Evolutionary conservation across 2,888 invertebrate species (phyloP).

Genomic region (Lucinisca nassula): DNA sequence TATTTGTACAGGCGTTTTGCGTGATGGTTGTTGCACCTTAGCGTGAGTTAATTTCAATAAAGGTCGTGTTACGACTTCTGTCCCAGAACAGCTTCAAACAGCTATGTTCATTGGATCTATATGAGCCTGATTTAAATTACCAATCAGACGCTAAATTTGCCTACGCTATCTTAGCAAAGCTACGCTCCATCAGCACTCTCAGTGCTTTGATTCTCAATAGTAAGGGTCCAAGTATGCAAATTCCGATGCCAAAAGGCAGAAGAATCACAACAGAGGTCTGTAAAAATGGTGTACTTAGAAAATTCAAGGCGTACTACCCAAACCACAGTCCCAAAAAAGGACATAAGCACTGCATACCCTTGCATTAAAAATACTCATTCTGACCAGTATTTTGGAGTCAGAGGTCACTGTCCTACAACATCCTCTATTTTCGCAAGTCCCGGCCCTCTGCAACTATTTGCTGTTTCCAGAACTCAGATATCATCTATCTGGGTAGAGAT

Average conservation of each 20-base stretch:
- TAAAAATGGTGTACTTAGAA: conserved; percentile 24
- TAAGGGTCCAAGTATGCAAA: conserved; percentile 24
- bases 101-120: too few species aligned
- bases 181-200: too few species aligned
- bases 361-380: conserved; percentile 38
- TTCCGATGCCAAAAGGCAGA: conserved; percentile 37
- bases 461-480: conserved; percentile 27
- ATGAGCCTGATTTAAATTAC: too few species aligned
- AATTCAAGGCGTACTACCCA: conserved; percentile 18
- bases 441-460: conserved; percentile 38
- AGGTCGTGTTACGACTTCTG: too few species aligned
- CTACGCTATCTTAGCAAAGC: too few species aligned
- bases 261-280: conserved; percentile 23
- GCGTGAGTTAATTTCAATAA: too few species aligned
- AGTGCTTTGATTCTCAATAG: too few species aligned
- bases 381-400: conserved; percentile 30
- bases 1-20: too few species aligned
- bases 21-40: too few species aligned
- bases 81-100: too few species aligned
- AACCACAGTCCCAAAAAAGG: conserved; percentile 9
- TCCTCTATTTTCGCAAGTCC: conserved; percentile 33
- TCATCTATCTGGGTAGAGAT: conserved; percentile 21
- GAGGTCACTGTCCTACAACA: conserved; percentile 35
- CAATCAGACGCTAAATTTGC: too few species aligned
- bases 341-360: conserved; percentile 37